phyloP scores from a whole-genome alignment of 2,797 vertebrate species.

The Anguilla marmorata region DNA sequence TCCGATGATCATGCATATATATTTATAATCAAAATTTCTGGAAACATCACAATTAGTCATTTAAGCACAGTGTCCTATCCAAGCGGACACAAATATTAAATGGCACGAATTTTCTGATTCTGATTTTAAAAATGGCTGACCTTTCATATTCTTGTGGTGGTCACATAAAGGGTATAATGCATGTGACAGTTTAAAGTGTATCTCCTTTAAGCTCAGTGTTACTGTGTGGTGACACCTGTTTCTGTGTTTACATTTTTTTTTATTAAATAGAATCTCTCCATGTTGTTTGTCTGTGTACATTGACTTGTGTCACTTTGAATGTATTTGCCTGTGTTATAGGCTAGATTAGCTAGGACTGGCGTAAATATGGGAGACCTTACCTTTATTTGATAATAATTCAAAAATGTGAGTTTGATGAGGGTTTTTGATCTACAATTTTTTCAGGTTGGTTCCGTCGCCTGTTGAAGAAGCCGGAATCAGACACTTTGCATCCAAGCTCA shows the following conservation, averaged over 20 bases:
- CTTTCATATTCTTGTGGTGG: no score
- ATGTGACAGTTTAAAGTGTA: no score
- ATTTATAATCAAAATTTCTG: not conserved
- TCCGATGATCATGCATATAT: not conserved
- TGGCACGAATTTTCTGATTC: no score
- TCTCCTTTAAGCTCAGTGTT: no score
- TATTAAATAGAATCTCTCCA: not conserved
- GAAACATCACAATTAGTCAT: not conserved
- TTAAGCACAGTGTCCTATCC: no score
- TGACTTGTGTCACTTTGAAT: not conserved
- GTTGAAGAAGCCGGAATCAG: slow-evolving; percentile 46
- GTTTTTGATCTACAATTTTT: slow-evolving; percentile 25
- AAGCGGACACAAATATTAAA: no score
- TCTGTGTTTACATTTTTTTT: not conserved
- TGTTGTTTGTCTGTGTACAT: not conserved
- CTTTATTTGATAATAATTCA: not conserved
- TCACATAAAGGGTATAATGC: no score
- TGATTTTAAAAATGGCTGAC: no score
- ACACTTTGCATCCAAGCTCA: slow-evolving; percentile 1
- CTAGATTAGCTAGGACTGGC: not conserved
- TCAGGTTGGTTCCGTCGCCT: slow-evolving; percentile 62
- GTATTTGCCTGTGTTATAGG: not conserved
- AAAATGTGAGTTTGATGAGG: not conserved
- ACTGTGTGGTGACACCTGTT: not conserved
- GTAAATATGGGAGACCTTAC: not conserved